phyloP scores from a whole-genome alignment of 30 jellyfish, hydroid and myxozoan species.

The Chrysaora quinquecirrha region DNA sequence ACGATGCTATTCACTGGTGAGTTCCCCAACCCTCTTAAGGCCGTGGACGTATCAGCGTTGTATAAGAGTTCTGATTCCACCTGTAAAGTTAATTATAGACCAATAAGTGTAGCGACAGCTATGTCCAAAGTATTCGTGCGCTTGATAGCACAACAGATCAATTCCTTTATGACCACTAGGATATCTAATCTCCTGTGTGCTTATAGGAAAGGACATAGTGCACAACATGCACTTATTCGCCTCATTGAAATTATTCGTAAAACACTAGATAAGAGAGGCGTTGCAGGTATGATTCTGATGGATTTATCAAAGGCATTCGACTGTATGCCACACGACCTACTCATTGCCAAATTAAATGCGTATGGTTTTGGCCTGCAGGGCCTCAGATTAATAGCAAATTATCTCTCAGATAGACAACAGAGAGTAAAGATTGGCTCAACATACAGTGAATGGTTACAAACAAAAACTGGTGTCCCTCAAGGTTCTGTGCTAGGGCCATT shows the following conservation, averaged over 20 bases:
- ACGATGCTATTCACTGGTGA: constrained; percentile 24
- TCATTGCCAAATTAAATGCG: constrained; percentile 30
- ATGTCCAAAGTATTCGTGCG: too few species aligned
- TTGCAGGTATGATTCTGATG: too few species aligned
- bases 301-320: too few species aligned
- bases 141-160: background rate
- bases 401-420: too few species aligned
- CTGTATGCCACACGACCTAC: constrained; percentile 21
- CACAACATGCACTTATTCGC: constrained; percentile 27
- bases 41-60: constrained; percentile 16
- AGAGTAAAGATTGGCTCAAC: too few species aligned
- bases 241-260: constrained; percentile 12
- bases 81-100: too few species aligned
- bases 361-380: constrained; percentile 16
- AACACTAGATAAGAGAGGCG: constrained; percentile 26
- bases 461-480: too few species aligned
- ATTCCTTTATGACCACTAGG: constrained; percentile 11
- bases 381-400: too few species aligned
- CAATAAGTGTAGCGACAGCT: too few species aligned
- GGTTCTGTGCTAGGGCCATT: too few species aligned
- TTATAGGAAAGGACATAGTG: constrained; percentile 11
- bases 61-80: constrained; percentile 24
- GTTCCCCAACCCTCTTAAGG: constrained; percentile 17
- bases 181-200: constrained; percentile 38
- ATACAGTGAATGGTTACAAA: too few species aligned